Conservation (phyloP, 2,797 vertebrate genomes). For the Pangasius sanitwongsei region DNA sequence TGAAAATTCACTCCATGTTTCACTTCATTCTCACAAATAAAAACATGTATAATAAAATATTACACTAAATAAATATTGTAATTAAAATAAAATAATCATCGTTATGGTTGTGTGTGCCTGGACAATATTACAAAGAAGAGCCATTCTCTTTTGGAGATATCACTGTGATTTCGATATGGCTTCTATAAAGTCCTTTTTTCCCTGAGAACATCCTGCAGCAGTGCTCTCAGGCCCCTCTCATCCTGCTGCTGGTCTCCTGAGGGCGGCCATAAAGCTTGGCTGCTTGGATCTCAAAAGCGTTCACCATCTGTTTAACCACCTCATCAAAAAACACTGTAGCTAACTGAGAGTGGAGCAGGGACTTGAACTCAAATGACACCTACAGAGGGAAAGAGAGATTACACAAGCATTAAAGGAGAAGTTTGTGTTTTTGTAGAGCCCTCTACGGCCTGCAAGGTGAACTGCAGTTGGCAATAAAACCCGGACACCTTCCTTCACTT, state of each 20-base stretch:
- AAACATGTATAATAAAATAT: slow-evolving; percentile 52
- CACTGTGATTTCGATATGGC: neutral
- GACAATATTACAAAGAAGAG: slow-evolving; percentile 39
- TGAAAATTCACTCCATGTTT: neutral
- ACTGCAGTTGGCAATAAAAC: neutral
- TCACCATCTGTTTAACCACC: slow-evolving; percentile 81
- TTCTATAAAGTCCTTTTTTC: neutral
- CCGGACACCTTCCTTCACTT: neutral
- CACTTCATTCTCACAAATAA: slow-evolving; percentile 37
- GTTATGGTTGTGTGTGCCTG: neutral
- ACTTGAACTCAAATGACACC: slow-evolving; percentile 84
- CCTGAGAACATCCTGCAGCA: neutral
- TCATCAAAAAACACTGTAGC: slow-evolving; percentile 77
- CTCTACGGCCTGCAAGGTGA: neutral
- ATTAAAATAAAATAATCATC: slow-evolving; percentile 61
- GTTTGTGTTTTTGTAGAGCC: neutral
- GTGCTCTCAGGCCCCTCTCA: slow-evolving; percentile 39
- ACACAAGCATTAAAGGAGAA: neutral
- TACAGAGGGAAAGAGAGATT: slow-evolving; percentile 49
- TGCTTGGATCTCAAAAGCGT: slow-evolving; percentile 76
- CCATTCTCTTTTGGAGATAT: slow-evolving; percentile 31
- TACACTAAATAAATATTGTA: slow-evolving; percentile 58
- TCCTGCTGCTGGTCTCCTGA: slow-evolving; percentile 46
- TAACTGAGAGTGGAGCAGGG: slow-evolving; percentile 78
- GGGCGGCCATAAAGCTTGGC: slow-evolving; percentile 62